Conservation (phyloP, 2,797 vertebrate genomes). For the Labroides dimidiatus region DNA sequence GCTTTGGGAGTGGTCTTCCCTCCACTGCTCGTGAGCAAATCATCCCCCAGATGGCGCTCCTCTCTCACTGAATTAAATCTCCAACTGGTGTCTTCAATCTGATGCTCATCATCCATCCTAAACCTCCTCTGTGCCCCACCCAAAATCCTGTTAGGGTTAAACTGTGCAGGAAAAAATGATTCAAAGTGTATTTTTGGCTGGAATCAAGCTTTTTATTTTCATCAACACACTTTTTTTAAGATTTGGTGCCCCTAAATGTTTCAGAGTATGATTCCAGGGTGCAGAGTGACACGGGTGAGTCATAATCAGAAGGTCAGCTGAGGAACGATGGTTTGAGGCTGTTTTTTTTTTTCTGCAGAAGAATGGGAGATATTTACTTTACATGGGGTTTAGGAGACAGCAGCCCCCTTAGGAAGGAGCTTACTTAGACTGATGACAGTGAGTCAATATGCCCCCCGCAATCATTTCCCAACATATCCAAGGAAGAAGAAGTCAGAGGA, state of each 20-base stretch:
- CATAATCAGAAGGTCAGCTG: conserved; percentile 65
- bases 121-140: conserved; percentile 76
- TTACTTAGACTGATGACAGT: conserved; percentile 33
- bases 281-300: conserved; percentile 47
- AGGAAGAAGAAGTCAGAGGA: conserved; percentile 65
- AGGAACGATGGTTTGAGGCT: conserved; percentile 61
- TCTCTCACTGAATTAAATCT: conserved; percentile 35
- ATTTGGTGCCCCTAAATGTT: neutral
- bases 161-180: conserved; percentile 5
- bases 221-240: neutral
- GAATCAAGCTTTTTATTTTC: neutral
- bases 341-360: conserved; percentile 33
- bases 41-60: conserved; percentile 74
- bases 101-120: conserved; percentile 60
- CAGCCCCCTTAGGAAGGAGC: conserved; percentile 43
- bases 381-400: conserved; percentile 48
- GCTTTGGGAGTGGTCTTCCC: conserved; percentile 66
- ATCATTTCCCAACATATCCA: conserved; percentile 61
- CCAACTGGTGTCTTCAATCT: conserved; percentile 27
- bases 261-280: conserved; percentile 6
- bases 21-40: neutral
- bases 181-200: neutral
- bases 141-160: conserved; percentile 58
- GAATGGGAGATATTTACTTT: conserved; percentile 37
- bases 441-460: conserved; percentile 55